phyloP scores from a whole-genome alignment of 1,140 invertebrate species.

The Drosophila fuyamai region DNA sequence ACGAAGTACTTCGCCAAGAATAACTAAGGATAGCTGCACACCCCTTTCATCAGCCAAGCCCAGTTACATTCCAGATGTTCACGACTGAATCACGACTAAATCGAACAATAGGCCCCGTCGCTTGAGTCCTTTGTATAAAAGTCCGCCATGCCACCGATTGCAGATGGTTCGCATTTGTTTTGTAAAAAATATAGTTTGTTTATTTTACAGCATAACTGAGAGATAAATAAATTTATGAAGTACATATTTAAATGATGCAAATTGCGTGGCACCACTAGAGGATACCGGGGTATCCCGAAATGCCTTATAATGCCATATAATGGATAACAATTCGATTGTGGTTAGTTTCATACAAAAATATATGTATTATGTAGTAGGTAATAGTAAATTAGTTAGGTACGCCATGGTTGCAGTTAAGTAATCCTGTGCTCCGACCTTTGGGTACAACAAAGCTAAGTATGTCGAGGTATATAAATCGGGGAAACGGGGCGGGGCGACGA shows the following conservation, averaged over 20 bases:
- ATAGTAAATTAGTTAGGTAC: constrained; percentile 51
- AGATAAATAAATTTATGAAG: constrained; percentile 56
- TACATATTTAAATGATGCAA: constrained; percentile 45
- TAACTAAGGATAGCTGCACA: constrained; percentile 49
- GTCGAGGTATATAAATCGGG: constrained; percentile 44
- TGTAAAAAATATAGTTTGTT: constrained; percentile 71
- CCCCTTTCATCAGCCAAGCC: background rate
- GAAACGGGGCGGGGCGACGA: constrained; percentile 20
- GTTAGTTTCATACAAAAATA: constrained; percentile 51
- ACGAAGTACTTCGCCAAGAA: constrained; percentile 89
- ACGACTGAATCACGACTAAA: constrained; percentile 35
- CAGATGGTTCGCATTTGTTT: constrained; percentile 23
- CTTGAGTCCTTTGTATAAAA: constrained; percentile 46
- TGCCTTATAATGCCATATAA: constrained; percentile 14
- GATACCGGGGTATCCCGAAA: constrained; percentile 5
- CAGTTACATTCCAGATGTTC: constrained; percentile 53
- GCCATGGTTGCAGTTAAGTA: constrained; percentile 45
- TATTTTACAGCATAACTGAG: constrained; percentile 65
- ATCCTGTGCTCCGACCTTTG: constrained; percentile 31
- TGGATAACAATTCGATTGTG: constrained; percentile 48
- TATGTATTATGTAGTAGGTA: constrained; percentile 28
- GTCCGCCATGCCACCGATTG: constrained; percentile 18
- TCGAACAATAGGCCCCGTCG: constrained; percentile 34
- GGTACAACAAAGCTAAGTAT: constrained; percentile 43
- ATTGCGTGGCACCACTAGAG: constrained; percentile 17